Percentiles rank a stretch among this genome's conserved stretches.
Conservation (phyloP, 2,797 vertebrate genomes). For the Gallinago stenura region DNA sequence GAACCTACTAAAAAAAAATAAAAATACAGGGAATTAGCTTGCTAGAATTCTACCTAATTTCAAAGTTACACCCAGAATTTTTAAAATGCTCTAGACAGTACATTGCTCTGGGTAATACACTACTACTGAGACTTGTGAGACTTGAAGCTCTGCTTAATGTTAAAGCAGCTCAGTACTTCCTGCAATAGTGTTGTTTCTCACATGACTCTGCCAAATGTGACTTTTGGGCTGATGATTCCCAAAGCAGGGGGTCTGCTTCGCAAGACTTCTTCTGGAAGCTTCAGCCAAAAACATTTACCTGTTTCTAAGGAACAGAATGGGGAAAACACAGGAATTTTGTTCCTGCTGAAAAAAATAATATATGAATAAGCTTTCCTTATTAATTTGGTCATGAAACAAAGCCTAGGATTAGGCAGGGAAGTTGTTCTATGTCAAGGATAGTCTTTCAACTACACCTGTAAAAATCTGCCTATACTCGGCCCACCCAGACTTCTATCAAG, state of each 20-base stretch:
- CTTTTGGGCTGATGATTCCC: constrained; percentile 10
- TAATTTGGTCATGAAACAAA: not conserved
- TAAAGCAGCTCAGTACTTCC: not conserved
- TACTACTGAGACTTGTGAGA: not conserved
- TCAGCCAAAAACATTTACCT: constrained; percentile 40
- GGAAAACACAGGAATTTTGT: not conserved
- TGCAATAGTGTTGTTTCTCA: not conserved
- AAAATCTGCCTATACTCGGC: not conserved
- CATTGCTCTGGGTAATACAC: not conserved
- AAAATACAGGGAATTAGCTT: not conserved
- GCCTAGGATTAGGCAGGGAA: not conserved
- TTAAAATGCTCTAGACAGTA: not conserved
- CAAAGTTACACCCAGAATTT: constrained; percentile 11
- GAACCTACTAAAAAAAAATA: not conserved
- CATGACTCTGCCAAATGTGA: constrained; percentile 2
- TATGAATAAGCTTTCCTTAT: not conserved
- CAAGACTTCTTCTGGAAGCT: not conserved
- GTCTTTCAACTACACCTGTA: constrained; percentile 37
- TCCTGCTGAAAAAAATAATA: not conserved
- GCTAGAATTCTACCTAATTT: not conserved
- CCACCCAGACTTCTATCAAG: constrained; percentile 7
- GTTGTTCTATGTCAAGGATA: not conserved
- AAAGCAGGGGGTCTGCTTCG: not conserved
- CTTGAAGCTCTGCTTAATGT: not conserved
- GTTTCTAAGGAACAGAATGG: constrained; percentile 22